Base-by-base conservation (phyloP, 2,888 invertebrate species). In the Xestobium rufovillosum region DNA sequence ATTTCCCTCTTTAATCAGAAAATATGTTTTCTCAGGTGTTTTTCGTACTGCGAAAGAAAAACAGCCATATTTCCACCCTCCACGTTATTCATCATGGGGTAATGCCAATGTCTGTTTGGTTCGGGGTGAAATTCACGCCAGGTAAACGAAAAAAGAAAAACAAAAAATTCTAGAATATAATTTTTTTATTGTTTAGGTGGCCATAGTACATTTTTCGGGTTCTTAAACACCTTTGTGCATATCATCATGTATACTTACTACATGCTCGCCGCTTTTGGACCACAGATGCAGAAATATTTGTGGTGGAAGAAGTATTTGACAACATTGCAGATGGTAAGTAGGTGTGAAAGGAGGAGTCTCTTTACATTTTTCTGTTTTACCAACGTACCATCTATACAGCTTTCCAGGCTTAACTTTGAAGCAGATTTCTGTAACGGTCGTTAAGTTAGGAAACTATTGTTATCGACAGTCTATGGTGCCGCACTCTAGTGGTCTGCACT, bases 241-340 rank as follows among this genome's bases (percentile, higher is more conserved):
- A 84, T 95, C 55, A 73, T 95, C 49, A 96, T 96, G 95, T 95
- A 96, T 69, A 72, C 80, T 3, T 96, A 95, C 70, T 92, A 92
- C 61, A 74, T 95, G 72, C 68, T 94, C 57, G 80, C 92, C 31
- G 94, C 94, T 17, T 73, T 92, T 68, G 94, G 95, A 40, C 92
- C 92, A 4, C 72, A 75, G 34, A 76, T 86, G 65, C 84, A 86
- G 65, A 81, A 78, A 55, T 94, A 83, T 62, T 73, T 94, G 45
- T 94, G 92, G 92, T 94, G 94, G 94, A 94, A 94, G 72, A 89
- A 83, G 61, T 91, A 94, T 67, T 76, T 94, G 60, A 94, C 94
- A 14, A 79, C 80, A 33, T 72, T 94, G 54, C 94, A 94, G 72
- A 91, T 94, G 84, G 86, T 87, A 65, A 69, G 67, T 52, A 30